phyloP scores from a whole-genome alignment of 1,140 invertebrate genomes.

The Diachasma alloeum region DNA sequence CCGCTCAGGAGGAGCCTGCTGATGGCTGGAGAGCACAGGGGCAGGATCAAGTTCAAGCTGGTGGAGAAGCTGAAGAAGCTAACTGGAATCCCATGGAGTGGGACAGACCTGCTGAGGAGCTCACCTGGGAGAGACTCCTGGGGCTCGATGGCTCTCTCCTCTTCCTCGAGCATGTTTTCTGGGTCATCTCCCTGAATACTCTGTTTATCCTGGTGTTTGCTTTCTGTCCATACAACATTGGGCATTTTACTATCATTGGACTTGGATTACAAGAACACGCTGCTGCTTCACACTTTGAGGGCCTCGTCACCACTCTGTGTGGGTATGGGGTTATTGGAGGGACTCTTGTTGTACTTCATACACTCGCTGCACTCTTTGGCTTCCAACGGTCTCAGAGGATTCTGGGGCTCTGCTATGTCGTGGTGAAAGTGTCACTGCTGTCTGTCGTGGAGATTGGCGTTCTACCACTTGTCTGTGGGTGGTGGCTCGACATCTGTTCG shows the following conservation, averaged over 20 bases:
- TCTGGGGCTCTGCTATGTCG: constrained; percentile 94
- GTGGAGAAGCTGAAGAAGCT: constrained; percentile 81
- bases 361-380: constrained; percentile 76
- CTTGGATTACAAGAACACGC: constrained; percentile 81
- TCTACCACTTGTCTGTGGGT: constrained; percentile 95
- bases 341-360: constrained; percentile 84
- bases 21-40: constrained; percentile 49
- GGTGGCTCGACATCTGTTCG: constrained; percentile 99
- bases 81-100: constrained; percentile 99
- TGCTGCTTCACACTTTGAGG: constrained; percentile 87
- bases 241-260: constrained; percentile 81
- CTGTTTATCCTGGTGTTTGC: constrained; percentile 93
- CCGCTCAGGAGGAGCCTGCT: constrained; percentile 37
- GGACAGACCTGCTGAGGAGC: constrained; percentile 95
- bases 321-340: constrained; percentile 94
- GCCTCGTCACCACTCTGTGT: constrained; percentile 88
- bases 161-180: constrained; percentile 98
- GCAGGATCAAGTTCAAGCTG: constrained; percentile 55
- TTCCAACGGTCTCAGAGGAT: constrained; percentile 84
- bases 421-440: constrained; percentile 94
- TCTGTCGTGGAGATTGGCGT: constrained; percentile 96
- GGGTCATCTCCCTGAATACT: constrained; percentile 97
- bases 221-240: constrained; percentile 96
- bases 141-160: constrained; percentile 96
- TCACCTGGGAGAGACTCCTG: constrained; percentile 96